Percentiles rank a stretch among this genome's conserved stretches.
These are phyloP conservation scores for Apis laboriosa DNA, from an alignment of 1,140 invertebrate genomes.

Conservation along the genomic window DNA sequence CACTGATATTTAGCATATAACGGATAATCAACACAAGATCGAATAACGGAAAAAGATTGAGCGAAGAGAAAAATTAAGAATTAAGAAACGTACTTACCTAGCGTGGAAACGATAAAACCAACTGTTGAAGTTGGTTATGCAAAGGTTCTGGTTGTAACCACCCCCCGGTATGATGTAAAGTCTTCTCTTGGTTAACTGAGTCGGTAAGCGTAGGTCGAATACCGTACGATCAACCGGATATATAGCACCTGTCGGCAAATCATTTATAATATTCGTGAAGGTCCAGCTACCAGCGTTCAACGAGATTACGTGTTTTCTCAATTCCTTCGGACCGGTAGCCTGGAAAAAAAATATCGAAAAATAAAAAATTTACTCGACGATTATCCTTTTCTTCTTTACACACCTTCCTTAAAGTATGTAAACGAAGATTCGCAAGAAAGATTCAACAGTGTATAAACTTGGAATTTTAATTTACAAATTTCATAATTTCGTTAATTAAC, in stretches of 20 bases:
- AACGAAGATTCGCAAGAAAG: too few species aligned
- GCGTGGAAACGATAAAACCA: constrained; percentile 71
- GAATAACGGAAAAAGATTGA: not conserved
- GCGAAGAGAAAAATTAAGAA: too few species aligned
- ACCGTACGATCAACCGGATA: constrained; percentile 83
- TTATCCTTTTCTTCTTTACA: too few species aligned
- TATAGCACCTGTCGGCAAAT: constrained; percentile 77
- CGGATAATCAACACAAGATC: too few species aligned
- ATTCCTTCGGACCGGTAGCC: constrained; percentile 73
- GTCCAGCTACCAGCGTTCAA: constrained; percentile 82
- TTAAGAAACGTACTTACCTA: constrained; percentile 54
- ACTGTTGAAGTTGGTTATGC: constrained; percentile 79
- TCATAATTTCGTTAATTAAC: too few species aligned
- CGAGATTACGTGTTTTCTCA: constrained; percentile 81
- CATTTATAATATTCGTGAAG: constrained; percentile 73
- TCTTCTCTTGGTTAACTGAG: constrained; percentile 79
- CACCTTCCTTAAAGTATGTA: too few species aligned
- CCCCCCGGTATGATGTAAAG: constrained; percentile 77
- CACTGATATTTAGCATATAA: too few species aligned
- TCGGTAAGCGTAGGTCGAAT: constrained; percentile 86
- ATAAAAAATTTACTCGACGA: not conserved
- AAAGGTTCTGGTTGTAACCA: constrained; percentile 91
- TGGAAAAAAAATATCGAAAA: constrained; percentile 33
- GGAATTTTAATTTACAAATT: too few species aligned
- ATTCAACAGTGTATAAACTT: too few species aligned